Base-by-base conservation (phyloP, 2,888 invertebrate genomes). In the Shargacucullia verbasci region DNA sequence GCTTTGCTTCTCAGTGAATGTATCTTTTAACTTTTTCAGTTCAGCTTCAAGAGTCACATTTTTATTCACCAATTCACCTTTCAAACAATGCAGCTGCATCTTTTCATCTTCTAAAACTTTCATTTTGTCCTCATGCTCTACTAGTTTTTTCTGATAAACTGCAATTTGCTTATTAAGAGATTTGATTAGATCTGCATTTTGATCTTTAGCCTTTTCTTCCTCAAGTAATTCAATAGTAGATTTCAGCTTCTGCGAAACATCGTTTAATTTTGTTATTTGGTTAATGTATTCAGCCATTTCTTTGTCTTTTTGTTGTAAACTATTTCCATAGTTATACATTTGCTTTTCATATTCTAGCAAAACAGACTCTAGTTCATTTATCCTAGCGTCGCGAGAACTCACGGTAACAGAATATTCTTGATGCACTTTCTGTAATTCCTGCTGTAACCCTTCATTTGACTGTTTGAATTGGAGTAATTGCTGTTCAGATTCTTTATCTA, bases 211-310 rank as follows among this genome's bases (percentile, higher is more conserved):
- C 70, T 94, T 93, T 72, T 94, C 94, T 77, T 93, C 92, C 79
- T 94, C 94, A 20, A 93, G 84, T 69, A 90, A 64, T 71, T 93
- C 92, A 66, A 94, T 86, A n/a, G 94, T 92, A 25, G 93, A 93
- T 79, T 90, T 93, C 4, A 94, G 80, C 78, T 93, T 94, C 55
- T 92, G 91, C 5, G 95, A 89, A 10, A 94, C 85, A 63, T 90
- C 89, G 80, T 95, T 95, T 13, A 95, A 77, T 79, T 95, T 94
- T 14, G 94, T 90, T 8, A 95, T 87, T 88, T 95, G 94, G 54
- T 94, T 92, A 6, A 94, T 88, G 80, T 95, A 94, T 59, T 92
- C 90, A 9, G 91, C 77, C 52, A 94, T 78, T 79, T 92, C 92
- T 78, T 92, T 92, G 70, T 93, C 91, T 80, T 93, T 94, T 70